These are phyloP conservation scores for Brachyopa scutellaris DNA, from an alignment of 2,888 invertebrate genomes.

Conservation along the genomic window DNA sequence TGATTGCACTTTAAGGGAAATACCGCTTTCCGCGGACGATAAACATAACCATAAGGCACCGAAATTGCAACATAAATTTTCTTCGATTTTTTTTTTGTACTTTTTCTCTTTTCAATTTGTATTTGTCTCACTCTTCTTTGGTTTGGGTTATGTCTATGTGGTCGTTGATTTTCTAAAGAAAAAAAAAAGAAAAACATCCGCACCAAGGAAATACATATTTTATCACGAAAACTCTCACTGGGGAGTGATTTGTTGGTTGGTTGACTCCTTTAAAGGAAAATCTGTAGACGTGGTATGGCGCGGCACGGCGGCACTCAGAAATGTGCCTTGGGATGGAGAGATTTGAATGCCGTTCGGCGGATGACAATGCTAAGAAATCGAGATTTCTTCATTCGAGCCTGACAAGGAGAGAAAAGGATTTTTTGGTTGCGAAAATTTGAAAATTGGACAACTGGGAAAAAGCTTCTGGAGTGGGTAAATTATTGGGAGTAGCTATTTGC, in stretches of 20 bases:
- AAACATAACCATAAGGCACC: constrained; percentile 54
- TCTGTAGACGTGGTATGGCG: not conserved
- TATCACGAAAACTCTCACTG: constrained; percentile 21
- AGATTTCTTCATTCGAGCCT: constrained; percentile 12
- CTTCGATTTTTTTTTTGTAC: constrained; percentile 25
- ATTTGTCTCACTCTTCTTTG: not conserved
- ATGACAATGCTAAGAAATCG: not conserved
- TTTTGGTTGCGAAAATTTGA: not conserved
- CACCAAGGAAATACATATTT: constrained; percentile 31
- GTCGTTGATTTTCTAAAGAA: not conserved
- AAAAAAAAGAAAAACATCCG: not conserved
- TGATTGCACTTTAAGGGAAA: constrained; percentile 35
- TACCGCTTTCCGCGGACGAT: constrained; percentile 26
- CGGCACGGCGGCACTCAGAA: too few species aligned
- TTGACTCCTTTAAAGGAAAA: constrained; percentile 21
- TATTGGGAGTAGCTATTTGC: too few species aligned
- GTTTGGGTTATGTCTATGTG: not conserved
- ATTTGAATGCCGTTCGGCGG: not conserved
- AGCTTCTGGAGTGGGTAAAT: too few species aligned
- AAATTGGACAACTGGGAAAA: not conserved
- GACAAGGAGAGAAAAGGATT: not conserved
- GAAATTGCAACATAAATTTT: constrained; percentile 57
- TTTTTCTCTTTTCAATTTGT: not conserved
- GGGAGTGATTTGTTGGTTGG: constrained; percentile 42
- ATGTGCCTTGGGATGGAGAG: constrained; percentile 3